Conservation (phyloP, 2,797 vertebrate species). For the Syngnathus rostellatus region DNA sequence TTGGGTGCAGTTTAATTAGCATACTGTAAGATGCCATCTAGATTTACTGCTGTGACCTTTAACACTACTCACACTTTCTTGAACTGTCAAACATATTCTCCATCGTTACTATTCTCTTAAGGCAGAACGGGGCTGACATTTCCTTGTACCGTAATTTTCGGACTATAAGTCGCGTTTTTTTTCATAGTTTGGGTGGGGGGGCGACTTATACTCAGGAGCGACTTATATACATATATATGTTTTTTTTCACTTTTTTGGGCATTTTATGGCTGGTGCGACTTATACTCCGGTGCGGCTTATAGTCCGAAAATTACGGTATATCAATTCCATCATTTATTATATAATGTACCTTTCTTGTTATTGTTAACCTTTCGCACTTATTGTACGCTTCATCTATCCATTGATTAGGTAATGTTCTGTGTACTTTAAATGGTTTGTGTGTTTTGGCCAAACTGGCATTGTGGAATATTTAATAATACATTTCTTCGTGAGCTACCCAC, state of each 20-base stretch:
- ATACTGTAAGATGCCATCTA: slow-evolving; percentile 46
- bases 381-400: neutral
- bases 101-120: slow-evolving; percentile 26
- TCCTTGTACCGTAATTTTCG: too few relatives aligned
- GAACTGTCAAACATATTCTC: slow-evolving; percentile 44
- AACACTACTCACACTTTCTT: slow-evolving; percentile 50
- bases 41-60: slow-evolving; percentile 58
- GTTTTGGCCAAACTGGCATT: neutral
- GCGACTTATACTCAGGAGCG: too few relatives aligned
- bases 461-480: neutral
- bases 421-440: neutral
- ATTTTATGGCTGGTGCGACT: too few relatives aligned
- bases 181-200: too few relatives aligned
- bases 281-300: too few relatives aligned
- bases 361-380: neutral
- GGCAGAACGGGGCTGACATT: slow-evolving; percentile 55
- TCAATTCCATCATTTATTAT: neutral
- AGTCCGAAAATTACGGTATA: too few relatives aligned
- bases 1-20: slow-evolving; percentile 40
- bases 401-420: neutral
- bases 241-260: too few relatives aligned
- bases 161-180: too few relatives aligned
- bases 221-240: too few relatives aligned
- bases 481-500: neutral
- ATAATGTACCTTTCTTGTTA: neutral